Evolutionary conservation across 2,113 vertebrate genomes (phyloP).

Genomic region (Tachysurus fulvidraco): DNA sequence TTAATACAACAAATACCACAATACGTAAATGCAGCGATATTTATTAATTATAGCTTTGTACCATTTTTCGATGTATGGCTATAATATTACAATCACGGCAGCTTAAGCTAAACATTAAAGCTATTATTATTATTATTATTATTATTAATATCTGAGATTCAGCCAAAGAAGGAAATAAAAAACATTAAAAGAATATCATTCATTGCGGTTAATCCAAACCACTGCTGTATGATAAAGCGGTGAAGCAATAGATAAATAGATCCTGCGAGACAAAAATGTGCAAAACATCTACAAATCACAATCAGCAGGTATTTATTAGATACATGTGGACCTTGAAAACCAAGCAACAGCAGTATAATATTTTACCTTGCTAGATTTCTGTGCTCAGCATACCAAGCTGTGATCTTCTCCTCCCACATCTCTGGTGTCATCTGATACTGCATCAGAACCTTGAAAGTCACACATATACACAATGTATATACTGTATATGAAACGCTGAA

Average conservation of each 20-base stretch:
- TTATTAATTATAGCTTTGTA: background rate
- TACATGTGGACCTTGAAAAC: background rate
- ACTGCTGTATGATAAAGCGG: background rate
- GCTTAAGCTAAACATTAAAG: background rate
- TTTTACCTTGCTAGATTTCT: conserved; percentile 87
- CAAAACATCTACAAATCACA: background rate
- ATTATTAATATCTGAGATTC: background rate
- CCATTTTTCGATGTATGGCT: background rate
- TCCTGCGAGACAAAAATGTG: background rate
- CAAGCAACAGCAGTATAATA: background rate
- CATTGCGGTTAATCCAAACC: background rate
- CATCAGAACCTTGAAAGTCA: conserved; percentile 80
- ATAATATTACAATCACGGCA: background rate
- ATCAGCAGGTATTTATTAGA: background rate
- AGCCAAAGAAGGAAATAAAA: background rate
- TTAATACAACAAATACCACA: background rate
- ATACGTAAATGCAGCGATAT: background rate
- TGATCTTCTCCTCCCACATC: conserved; percentile 97
- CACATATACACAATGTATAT: background rate
- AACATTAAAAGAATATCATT: background rate
- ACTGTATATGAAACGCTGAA: no score
- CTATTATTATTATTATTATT: no score
- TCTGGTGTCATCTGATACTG: conserved; percentile 93
- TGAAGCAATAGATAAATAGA: background rate
- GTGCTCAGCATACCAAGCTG: conserved; percentile 91